Evolutionary conservation across 2,113 vertebrate species (phyloP).

Genomic region (Ctenomys sociabilis): DNA sequence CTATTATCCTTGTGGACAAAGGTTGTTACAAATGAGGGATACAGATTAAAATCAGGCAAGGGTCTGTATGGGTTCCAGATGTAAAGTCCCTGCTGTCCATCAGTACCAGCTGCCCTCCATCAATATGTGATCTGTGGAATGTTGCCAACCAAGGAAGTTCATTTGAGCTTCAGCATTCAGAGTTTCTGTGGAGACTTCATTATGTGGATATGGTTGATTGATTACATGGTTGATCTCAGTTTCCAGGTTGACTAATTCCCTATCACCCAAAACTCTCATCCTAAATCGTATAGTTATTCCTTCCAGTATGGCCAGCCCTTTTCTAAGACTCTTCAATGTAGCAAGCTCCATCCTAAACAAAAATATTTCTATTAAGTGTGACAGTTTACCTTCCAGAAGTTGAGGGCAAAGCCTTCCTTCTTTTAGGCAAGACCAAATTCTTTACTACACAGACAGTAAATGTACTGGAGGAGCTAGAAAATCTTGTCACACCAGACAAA

Average conservation of each 20-base stretch:
- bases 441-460: background rate
- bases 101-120: background rate
- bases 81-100: background rate
- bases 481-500: background rate
- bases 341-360: background rate
- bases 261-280: background rate
- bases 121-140: background rate
- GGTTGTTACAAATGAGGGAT: constrained; percentile 12
- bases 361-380: background rate
- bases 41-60: background rate
- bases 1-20: background rate
- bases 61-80: background rate
- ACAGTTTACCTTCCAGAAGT: constrained; percentile 4
- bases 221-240: background rate
- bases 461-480: background rate
- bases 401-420: background rate
- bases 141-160: background rate
- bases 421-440: background rate
- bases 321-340: background rate
- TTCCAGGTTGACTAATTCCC: background rate
- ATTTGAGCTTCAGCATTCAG: background rate
- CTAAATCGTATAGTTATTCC: background rate
- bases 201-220: background rate
- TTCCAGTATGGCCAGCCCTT: background rate
- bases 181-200: background rate